Conservation (phyloP, 1,140 invertebrate species). For the Papilio xuthus region DNA sequence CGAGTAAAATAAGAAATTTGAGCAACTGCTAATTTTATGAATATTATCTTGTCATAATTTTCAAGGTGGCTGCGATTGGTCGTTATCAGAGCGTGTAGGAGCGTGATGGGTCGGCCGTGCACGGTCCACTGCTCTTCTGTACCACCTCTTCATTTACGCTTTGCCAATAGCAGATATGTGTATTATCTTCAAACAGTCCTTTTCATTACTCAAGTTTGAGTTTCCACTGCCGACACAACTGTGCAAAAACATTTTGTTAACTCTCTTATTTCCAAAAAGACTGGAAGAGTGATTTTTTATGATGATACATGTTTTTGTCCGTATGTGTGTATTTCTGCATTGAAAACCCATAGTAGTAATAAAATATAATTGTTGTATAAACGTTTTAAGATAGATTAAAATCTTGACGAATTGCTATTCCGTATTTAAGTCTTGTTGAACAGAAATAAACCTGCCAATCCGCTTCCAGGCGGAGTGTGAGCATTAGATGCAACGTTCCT, state of each 20-base stretch:
- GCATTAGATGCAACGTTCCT: constrained; percentile 35
- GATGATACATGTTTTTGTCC: not conserved
- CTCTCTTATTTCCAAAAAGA: not conserved
- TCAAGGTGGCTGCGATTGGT: constrained; percentile 55
- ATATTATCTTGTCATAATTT: not conserved
- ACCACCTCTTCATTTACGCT: constrained; percentile 55
- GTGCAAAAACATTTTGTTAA: not conserved
- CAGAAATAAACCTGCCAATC: constrained; percentile 25
- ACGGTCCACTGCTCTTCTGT: constrained; percentile 54
- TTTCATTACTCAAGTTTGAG: not conserved
- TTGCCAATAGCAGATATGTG: constrained; percentile 22
- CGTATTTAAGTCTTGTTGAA: constrained; percentile 18
- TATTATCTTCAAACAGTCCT: not conserved
- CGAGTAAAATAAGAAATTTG: not conserved
- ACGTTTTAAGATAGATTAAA: not conserved
- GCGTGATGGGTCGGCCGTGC: constrained; percentile 50
- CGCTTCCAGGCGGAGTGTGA: constrained; percentile 23
- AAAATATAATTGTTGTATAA: not conserved
- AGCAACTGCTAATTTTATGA: constrained; percentile 33
- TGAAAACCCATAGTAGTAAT: not conserved
- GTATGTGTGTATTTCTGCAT: not conserved
- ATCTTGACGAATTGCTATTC: not conserved
- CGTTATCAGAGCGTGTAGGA: constrained; percentile 51
- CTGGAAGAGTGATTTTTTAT: not conserved
- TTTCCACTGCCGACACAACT: not conserved